Evolutionary conservation across 2,113 vertebrate species (phyloP), one percentile per base, ranked within the genome.

Genomic region (Theropithecus gelada): DNA sequence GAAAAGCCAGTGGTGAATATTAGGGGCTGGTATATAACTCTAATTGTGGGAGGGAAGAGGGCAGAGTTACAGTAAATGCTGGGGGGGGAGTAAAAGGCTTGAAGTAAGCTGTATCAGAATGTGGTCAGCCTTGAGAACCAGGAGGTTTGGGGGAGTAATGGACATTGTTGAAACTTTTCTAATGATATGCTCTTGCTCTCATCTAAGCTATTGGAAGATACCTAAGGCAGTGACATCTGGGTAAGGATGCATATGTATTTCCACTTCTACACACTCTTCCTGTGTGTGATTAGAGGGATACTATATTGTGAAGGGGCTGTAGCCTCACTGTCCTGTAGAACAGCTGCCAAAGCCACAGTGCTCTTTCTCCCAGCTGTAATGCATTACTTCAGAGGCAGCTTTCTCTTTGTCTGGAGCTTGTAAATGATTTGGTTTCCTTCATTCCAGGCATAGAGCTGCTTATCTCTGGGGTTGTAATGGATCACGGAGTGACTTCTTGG

Each of bases 341-440:
- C 75, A 78, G 43, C 6, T 16, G 30, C 45, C 68, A 23, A 4
- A 43, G 78, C 25, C 20, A 23, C 0, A 17, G 30, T 25, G 3
- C 43, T 87, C 25, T 90, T 22, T 52, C 14, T 89, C 55, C 18
- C 0, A 12, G 13, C 64, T 55, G 32, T 38, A 13, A 13, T 3
- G 18, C 22, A n/a, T 95, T 84, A 96, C 50, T 93, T 20, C 59
- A 82, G 40, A 86, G 90, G 88, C 98, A 72, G 57, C 91, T 96
- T 99, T 99, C 80, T 97, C 93, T 97, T 98, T n/a, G 98, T 99
- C 94, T 99, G 99, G 96, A 99, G 98, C 97, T 99, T 99, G 97
- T 99, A 99, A 97, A 99, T 97, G 3, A 99, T 99, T 98, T 99
- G 99, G 98, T 99, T 99, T 45, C 99, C 99, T 68, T 99, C 99